Percentiles rank a stretch among this genome's conserved stretches.
phyloP scores from a whole-genome alignment of 2,113 vertebrate species.

The rat (Rattus norvegicus) region GRCr8 NC_086031.1:103092001-103092500 shows the following conservation, averaged over 20 bases:
- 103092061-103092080: neutral
- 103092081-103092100: neutral
- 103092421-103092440: neutral
- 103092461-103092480: neutral
- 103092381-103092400: too few relatives aligned
- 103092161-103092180: slow-evolving; percentile 69
- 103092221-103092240: neutral
- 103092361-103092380: neutral
- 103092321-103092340: neutral
- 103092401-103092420: neutral
- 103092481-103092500: neutral
- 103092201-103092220: neutral
- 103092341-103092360: too few relatives aligned
- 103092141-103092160: neutral
- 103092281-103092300: neutral
- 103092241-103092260: neutral
- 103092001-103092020: neutral
- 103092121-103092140: neutral
- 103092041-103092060: neutral
- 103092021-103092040: neutral
- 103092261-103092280: neutral
- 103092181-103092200: slow-evolving; percentile 16
- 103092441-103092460: neutral
- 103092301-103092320: too few relatives aligned
- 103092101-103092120: neutral